Conservation (phyloP, 2,113 vertebrate species). For the Leptocoma aspasia region DNA sequence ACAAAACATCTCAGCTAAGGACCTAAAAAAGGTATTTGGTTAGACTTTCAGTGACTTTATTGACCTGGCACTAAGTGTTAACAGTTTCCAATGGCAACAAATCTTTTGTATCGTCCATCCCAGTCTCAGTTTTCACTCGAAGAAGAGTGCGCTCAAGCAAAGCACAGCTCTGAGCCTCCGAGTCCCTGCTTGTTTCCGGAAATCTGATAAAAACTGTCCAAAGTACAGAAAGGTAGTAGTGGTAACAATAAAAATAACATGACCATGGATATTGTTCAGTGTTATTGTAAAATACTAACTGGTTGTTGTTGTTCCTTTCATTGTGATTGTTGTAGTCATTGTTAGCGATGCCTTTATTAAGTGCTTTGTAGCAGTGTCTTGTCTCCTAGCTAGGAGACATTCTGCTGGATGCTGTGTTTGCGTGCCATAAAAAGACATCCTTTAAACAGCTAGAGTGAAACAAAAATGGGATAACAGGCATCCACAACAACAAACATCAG, state of each 20-base stretch:
- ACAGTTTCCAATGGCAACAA: not conserved
- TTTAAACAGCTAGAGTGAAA: not conserved
- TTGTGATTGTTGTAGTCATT: not conserved
- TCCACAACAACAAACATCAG: not conserved
- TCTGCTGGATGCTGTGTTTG: not conserved
- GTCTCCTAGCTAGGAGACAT: not conserved
- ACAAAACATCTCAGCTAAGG: not conserved
- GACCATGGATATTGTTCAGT: not conserved
- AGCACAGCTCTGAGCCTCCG: not conserved
- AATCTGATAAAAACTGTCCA: not conserved
- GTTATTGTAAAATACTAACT: not conserved
- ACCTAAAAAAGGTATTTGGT: not conserved
- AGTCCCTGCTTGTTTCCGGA: not conserved
- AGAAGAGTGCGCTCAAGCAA: not conserved
- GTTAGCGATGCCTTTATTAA: not conserved
- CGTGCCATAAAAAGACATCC: not conserved
- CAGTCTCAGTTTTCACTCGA: not conserved
- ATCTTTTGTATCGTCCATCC: not conserved
- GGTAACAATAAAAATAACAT: not conserved
- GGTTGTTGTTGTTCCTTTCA: not conserved
- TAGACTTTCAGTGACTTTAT: not conserved
- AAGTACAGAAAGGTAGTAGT: not conserved
- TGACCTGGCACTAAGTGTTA: not conserved
- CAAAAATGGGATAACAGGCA: not conserved
- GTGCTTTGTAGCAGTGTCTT: not conserved